Evolutionary conservation across 1,140 invertebrate genomes (phyloP).

Genomic region (Ylistrum balloti): DNA sequence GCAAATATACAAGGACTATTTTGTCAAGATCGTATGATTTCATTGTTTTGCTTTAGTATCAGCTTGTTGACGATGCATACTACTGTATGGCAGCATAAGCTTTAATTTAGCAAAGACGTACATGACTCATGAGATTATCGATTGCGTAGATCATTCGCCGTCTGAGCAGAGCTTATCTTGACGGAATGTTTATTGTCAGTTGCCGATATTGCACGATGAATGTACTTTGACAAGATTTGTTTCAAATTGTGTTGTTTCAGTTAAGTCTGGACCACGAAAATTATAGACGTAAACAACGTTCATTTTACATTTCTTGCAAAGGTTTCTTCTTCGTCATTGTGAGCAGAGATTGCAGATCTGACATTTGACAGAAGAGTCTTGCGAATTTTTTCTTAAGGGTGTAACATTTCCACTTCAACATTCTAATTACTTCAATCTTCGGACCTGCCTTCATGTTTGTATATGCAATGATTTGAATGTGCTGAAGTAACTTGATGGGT

Average conservation of each 20-base stretch:
- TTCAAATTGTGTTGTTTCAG: too few relatives aligned
- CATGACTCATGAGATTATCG: not conserved
- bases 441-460: too few relatives aligned
- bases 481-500: too few relatives aligned
- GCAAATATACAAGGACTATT: not conserved
- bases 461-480: too few relatives aligned
- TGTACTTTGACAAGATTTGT: not conserved
- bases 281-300: too few relatives aligned
- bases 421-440: too few relatives aligned
- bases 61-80: not conserved
- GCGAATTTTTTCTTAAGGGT: too few relatives aligned
- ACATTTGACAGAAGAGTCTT: too few relatives aligned
- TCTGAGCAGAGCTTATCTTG: conserved; percentile 10
- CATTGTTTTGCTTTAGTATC: not conserved
- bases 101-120: not conserved
- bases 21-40: not conserved
- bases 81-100: not conserved
- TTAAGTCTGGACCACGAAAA: too few relatives aligned
- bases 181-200: conserved; percentile 28
- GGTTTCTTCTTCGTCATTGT: not conserved
- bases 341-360: conserved; percentile 12
- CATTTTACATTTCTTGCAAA: not conserved
- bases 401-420: too few relatives aligned
- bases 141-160: not conserved
- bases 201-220: conserved; percentile 17